Evolutionary conservation across 2,113 vertebrate genomes (phyloP).

Genomic region (Dolichotis patagonum): DNA sequence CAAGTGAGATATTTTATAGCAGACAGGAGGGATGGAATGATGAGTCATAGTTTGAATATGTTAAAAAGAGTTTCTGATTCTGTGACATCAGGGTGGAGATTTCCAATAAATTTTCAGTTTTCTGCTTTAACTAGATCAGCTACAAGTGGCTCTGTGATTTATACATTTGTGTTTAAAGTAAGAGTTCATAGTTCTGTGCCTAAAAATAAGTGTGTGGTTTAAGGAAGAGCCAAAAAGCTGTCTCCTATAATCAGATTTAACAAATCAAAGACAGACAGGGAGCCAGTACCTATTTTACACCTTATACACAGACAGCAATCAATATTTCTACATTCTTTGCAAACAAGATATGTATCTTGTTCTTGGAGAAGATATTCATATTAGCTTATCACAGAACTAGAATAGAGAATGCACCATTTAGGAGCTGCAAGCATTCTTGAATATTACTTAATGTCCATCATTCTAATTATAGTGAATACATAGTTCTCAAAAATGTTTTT

Average conservation of each 20-base stretch:
- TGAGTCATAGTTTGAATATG: slow-evolving; percentile 50
- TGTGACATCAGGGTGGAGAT: slow-evolving; percentile 32
- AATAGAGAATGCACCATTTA: not conserved
- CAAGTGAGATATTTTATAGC: slow-evolving; percentile 14
- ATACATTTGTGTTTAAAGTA: not conserved
- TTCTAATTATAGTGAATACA: not conserved
- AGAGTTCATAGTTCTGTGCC: not conserved
- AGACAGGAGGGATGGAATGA: not conserved
- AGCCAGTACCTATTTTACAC: not conserved
- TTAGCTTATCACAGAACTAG: not conserved
- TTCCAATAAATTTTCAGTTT: slow-evolving; percentile 50
- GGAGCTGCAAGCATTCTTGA: not conserved
- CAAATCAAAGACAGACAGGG: not conserved
- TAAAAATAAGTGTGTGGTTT: not conserved
- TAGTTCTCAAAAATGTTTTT: not conserved
- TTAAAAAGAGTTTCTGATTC: not conserved
- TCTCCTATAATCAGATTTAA: not conserved
- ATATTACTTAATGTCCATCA: not conserved
- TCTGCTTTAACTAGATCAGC: not conserved
- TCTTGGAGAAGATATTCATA: not conserved
- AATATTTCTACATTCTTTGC: not conserved
- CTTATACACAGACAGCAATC: not conserved
- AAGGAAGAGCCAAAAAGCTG: not conserved
- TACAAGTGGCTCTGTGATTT: slow-evolving; percentile 32
- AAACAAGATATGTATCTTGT: not conserved